Percentiles rank a stretch among this genome's conserved stretches.
Evolutionary conservation across 35 echinoderm and acorn worm species (phyloP).

Genomic region (Eucidaris tribuloides): DNA sequence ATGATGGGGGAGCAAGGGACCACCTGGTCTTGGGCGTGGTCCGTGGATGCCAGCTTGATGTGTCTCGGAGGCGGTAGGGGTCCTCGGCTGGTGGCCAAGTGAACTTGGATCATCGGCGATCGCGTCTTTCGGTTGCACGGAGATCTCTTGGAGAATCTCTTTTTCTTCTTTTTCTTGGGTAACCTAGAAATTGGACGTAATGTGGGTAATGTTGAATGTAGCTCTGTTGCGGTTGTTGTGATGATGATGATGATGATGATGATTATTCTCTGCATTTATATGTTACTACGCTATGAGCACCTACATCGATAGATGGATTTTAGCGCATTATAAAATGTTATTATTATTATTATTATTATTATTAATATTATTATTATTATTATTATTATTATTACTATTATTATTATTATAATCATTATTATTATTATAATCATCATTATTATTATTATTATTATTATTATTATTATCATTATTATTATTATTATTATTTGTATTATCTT

Average conservation of each 20-base stretch:
- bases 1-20: neutral
- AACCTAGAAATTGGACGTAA: too few relatives aligned
- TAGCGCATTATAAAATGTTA: too few relatives aligned
- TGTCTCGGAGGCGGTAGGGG: neutral
- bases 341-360: too few relatives aligned
- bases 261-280: too few relatives aligned
- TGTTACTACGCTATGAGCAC: too few relatives aligned
- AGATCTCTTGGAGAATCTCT: too few relatives aligned
- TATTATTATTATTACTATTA: neutral
- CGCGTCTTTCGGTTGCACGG: neutral
- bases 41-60: constrained; percentile 10
- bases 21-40: neutral
- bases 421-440: neutral
- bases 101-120: constrained; percentile 8
- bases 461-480: neutral
- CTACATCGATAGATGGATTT: too few relatives aligned
- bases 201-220: too few relatives aligned
- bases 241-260: too few relatives aligned
- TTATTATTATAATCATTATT: neutral
- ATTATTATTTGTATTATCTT: neutral
- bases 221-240: too few relatives aligned
- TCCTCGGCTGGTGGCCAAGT: neutral
- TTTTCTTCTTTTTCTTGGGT: too few relatives aligned
- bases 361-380: neutral
- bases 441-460: neutral